phyloP scores from a whole-genome alignment of 2,113 vertebrate genomes.

The Fregetta grallaria region DNA sequence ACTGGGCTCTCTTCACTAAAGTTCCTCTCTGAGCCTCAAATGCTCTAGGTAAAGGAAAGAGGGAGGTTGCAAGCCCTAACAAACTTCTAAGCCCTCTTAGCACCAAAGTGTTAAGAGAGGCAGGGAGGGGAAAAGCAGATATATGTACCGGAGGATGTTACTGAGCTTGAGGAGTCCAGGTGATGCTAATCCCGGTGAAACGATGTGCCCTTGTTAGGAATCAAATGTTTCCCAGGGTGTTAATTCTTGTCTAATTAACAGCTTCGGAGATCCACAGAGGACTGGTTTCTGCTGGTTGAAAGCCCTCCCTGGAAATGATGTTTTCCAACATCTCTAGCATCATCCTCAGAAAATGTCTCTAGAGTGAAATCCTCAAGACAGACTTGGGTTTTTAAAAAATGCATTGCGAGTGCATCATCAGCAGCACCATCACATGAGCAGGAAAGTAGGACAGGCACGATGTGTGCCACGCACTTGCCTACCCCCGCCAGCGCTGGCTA shows the following conservation, averaged over 20 bases:
- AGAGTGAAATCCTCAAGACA: constrained; percentile 39
- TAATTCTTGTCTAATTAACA: constrained; percentile 48
- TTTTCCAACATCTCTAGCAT: constrained; percentile 4
- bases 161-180: neutral
- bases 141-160: neutral
- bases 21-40: neutral
- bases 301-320: neutral
- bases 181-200: neutral
- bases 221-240: neutral
- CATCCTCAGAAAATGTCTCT: neutral
- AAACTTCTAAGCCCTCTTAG: neutral
- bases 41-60: neutral
- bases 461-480: neutral
- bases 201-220: neutral
- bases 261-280: neutral
- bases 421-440: neutral
- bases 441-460: constrained; percentile 47
- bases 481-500: neutral
- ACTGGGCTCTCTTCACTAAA: neutral
- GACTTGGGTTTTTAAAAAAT: constrained; percentile 15
- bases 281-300: neutral
- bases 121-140: neutral
- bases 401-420: neutral
- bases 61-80: neutral
- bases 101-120: accelerated